Percentiles rank a stretch among this genome's conserved stretches.
Evolutionary conservation across 2,888 invertebrate genomes (phyloP).

Genomic region (Andricus curvator): DNA sequence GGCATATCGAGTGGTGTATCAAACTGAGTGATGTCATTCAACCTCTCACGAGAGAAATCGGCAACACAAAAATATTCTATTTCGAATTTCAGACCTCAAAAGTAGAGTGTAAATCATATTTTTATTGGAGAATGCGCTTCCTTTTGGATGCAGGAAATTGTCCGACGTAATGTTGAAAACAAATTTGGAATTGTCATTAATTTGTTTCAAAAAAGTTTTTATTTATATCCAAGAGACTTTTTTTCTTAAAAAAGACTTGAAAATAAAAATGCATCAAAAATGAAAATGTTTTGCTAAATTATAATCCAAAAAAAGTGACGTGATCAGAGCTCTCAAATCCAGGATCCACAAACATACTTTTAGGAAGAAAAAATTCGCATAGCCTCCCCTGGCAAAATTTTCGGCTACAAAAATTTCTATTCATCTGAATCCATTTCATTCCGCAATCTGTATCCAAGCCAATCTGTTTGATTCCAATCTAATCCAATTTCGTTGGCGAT

Average conservation of each 20-base stretch:
- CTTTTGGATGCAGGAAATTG: background rate
- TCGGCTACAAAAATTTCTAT: too few species aligned
- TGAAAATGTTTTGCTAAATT: too few species aligned
- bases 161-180: background rate
- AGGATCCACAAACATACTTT: background rate
- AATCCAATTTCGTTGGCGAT: too few species aligned
- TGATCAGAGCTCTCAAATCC: background rate
- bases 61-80: background rate
- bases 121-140: background rate
- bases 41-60: background rate
- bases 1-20: background rate
- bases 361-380: background rate
- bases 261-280: too few species aligned
- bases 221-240: too few species aligned
- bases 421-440: too few species aligned
- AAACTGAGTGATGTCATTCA: background rate
- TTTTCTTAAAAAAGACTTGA: too few species aligned
- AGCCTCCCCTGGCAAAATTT: too few species aligned
- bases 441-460: too few species aligned
- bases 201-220: background rate
- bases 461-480: too few species aligned
- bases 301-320: background rate
- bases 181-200: background rate
- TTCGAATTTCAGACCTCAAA: background rate
- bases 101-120: background rate